phyloP scores from a whole-genome alignment of 2,888 invertebrate genomes.

The Chalcis sispes region DNA sequence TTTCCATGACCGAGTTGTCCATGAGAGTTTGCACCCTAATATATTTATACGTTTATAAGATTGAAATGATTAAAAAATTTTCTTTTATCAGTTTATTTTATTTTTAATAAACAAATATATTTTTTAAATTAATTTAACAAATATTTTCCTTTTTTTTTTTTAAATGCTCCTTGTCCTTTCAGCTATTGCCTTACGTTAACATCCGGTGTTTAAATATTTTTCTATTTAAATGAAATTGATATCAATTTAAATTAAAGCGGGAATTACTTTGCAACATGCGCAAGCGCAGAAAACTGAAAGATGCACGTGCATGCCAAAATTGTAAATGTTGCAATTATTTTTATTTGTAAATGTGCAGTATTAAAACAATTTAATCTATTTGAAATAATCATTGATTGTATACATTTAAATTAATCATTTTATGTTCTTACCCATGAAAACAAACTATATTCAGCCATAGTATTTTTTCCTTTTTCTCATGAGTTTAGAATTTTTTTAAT shows the following conservation, averaged over 20 bases:
- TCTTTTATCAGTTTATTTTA: no score
- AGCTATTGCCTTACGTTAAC: no score
- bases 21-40: constrained; percentile 89
- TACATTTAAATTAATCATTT: constrained; percentile 4
- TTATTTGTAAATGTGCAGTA: neutral
- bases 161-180: no score
- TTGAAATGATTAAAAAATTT: neutral
- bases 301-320: neutral
- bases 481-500: no score
- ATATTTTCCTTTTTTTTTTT: no score
- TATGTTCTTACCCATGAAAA: constrained; percentile 48
- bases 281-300: constrained; percentile 10
- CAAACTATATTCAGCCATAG: constrained; percentile 25
- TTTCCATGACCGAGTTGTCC: constrained; percentile 87
- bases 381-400: no score
- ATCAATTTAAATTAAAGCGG: constrained; percentile 17
- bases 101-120: no score
- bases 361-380: no score
- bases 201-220: no score
- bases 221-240: no score
- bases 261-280: neutral
- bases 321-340: neutral
- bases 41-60: neutral
- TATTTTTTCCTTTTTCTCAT: neutral
- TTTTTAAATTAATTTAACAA: no score